phyloP scores from a whole-genome alignment of 2,797 vertebrate species.

The Rhinophrynus dorsalis region DNA sequence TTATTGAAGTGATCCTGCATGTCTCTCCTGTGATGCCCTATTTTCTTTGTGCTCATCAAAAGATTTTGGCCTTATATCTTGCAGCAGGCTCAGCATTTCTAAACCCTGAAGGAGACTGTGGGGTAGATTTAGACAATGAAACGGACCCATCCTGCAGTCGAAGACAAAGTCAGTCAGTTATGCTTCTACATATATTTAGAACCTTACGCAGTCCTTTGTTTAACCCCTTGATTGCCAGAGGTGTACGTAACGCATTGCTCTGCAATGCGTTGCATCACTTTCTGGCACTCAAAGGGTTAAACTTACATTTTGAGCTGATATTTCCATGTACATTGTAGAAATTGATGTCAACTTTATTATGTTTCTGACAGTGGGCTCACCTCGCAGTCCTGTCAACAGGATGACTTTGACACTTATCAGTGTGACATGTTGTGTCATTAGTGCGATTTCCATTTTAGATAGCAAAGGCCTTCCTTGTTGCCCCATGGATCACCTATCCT shows the following conservation, averaged over 20 bases:
- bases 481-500: no score
- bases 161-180: constrained; percentile 77
- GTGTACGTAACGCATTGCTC: no score
- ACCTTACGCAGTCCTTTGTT: no score
- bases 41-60: constrained; percentile 43
- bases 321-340: no score
- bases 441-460: no score
- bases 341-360: no score
- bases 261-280: no score
- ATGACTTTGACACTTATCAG: constrained; percentile 97
- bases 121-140: constrained; percentile 94
- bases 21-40: constrained; percentile 1
- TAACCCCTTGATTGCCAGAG: no score
- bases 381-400: constrained; percentile 94
- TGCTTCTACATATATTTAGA: no score
- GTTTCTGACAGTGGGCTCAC: constrained; percentile 79
- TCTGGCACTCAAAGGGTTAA: no score
- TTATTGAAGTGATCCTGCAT: constrained; percentile 28
- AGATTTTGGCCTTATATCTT: constrained; percentile 38
- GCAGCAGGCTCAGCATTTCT: constrained; percentile 95
- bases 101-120: constrained; percentile 95
- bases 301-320: no score
- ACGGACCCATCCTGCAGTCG: constrained; percentile 94
- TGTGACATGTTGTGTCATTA: constrained; percentile 87
- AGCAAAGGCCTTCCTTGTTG: no score